Percentiles rank a stretch among this genome's conserved stretches.
Evolutionary conservation across 2,888 invertebrate genomes (phyloP).

Genomic region (Hydroisotoma schaefferi): DNA sequence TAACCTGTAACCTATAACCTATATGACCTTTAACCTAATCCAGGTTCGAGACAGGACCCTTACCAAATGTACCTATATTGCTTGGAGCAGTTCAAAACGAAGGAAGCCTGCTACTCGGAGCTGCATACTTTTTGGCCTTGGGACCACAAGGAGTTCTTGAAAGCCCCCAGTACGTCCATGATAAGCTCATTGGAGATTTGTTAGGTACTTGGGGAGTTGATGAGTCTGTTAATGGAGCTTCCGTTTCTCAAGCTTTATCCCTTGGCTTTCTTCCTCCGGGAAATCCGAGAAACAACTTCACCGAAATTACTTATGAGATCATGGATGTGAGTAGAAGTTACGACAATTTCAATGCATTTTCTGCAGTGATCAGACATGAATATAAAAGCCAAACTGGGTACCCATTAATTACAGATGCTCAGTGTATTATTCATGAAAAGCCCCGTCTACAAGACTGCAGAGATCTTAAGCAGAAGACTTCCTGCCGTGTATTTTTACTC

Average conservation of each 20-base stretch:
- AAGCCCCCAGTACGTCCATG: constrained; percentile 23
- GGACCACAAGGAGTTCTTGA: constrained; percentile 13
- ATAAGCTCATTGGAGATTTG: constrained; percentile 22
- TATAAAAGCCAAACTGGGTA: too few species aligned
- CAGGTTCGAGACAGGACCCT: constrained; percentile 13
- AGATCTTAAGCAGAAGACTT: constrained; percentile 32
- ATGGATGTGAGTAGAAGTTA: constrained; percentile 27
- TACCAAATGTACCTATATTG: constrained; percentile 31
- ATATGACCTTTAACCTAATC: too few species aligned
- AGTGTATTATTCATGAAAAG: constrained; percentile 41
- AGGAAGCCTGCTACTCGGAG: constrained; percentile 30
- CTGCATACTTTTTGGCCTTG: constrained; percentile 19
- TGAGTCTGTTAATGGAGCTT: constrained; percentile 26
- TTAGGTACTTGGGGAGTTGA: constrained; percentile 26
- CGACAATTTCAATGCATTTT: neutral
- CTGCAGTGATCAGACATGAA: neutral
- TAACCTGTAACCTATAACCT: too few species aligned
- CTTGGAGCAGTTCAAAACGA: constrained; percentile 38
- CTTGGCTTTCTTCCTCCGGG: constrained; percentile 19
- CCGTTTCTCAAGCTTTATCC: constrained; percentile 23
- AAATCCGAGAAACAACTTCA: constrained; percentile 16
- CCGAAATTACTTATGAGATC: constrained; percentile 23
- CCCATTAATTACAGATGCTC: too few species aligned
- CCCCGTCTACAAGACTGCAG: constrained; percentile 34
- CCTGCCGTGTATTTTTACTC: constrained; percentile 40